Conservation (phyloP, 2,888 invertebrate genomes). For the Drosophila meridionalis region DNA sequence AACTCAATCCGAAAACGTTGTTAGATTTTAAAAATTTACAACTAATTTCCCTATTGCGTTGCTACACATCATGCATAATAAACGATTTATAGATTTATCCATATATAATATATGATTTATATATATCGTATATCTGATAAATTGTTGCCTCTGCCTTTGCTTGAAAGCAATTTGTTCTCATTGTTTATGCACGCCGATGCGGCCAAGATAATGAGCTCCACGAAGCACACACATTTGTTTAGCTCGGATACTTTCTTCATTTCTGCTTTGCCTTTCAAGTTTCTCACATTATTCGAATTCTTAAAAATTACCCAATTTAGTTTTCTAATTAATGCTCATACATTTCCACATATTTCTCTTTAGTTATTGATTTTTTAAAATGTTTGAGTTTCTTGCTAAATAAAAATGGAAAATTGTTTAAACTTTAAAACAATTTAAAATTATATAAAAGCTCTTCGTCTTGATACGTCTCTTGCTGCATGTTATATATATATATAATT, state of each 20-base stretch:
- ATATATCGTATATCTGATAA: neutral
- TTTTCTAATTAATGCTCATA: neutral
- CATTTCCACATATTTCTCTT: neutral
- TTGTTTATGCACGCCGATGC: conserved; percentile 36
- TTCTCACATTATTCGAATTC: neutral
- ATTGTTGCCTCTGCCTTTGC: neutral
- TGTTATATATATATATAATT: no score
- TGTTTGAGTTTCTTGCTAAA: neutral
- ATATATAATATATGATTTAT: neutral
- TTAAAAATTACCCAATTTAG: neutral
- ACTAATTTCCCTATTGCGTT: conserved; percentile 15
- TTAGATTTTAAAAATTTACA: conserved; percentile 11
- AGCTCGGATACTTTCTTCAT: neutral
- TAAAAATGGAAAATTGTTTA: neutral
- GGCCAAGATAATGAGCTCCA: conserved; percentile 24
- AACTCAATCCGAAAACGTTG: neutral
- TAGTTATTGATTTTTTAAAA: neutral
- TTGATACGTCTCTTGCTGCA: no score
- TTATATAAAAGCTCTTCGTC: neutral
- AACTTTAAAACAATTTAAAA: neutral
- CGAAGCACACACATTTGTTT: conserved; percentile 12
- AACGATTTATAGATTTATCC: neutral
- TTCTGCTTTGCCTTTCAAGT: neutral
- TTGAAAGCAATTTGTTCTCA: conserved; percentile 24
- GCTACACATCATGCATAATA: conserved; percentile 2